phyloP scores from a whole-genome alignment of 1,140 invertebrate genomes.

The Leptoteleia sp. region DNA sequence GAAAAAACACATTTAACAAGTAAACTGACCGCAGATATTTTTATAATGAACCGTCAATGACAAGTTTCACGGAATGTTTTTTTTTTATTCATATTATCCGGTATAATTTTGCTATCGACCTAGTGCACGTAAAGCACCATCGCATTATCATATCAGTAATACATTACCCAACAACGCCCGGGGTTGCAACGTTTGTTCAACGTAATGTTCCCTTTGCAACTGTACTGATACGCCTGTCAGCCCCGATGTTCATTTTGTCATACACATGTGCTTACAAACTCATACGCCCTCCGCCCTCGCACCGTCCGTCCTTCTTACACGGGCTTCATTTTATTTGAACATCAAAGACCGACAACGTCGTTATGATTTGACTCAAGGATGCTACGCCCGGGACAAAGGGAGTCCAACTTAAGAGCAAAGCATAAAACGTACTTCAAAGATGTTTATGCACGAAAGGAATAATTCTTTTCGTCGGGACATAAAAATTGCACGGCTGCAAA shows the following conservation, averaged over 20 bases:
- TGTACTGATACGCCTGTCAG: constrained; percentile 42
- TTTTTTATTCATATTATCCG: constrained; percentile 1
- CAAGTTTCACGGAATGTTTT: too few relatives aligned
- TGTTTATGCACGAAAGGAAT: constrained; percentile 37
- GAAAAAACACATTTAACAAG: too few relatives aligned
- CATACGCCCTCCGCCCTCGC: too few relatives aligned
- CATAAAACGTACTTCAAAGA: constrained; percentile 39
- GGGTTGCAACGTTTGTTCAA: constrained; percentile 43
- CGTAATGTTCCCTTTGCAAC: constrained; percentile 34
- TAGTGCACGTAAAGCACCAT: constrained; percentile 7
- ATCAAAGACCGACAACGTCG: constrained; percentile 51
- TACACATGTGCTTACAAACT: constrained; percentile 37
- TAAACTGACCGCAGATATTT: too few relatives aligned
- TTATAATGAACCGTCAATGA: too few relatives aligned
- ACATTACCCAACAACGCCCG: constrained; percentile 41
- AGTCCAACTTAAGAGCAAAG: constrained; percentile 16
- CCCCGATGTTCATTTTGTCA: constrained; percentile 51
- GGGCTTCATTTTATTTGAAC: constrained; percentile 49
- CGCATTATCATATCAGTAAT: constrained; percentile 46
- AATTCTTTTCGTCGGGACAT: constrained; percentile 31
- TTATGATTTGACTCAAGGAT: constrained; percentile 49
- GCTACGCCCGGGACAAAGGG: constrained; percentile 27
- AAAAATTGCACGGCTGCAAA: constrained; percentile 40
- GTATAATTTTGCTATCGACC: constrained; percentile 20
- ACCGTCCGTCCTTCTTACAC: constrained; percentile 15